Conservation (phyloP, 2,888 invertebrate species). For the Xestia sexstrigata region DNA sequence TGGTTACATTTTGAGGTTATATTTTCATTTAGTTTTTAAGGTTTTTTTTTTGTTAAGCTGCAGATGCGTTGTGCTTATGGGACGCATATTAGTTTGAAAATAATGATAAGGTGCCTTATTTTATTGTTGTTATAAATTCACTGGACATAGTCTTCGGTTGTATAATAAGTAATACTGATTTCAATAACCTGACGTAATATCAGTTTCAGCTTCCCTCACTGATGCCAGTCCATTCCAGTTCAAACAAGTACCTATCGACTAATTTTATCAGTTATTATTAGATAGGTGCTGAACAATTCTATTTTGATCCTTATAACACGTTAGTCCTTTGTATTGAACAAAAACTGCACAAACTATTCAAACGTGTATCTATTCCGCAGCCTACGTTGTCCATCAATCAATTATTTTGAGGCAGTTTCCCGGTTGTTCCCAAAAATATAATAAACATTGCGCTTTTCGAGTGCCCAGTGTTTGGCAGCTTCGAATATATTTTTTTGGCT, state of each 20-base stretch:
- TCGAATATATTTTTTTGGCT: not conserved
- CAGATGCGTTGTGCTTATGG: not conserved
- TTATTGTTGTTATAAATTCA: not conserved
- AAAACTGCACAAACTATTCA: conserved; percentile 23
- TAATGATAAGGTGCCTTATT: not conserved
- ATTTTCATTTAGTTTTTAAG: conserved; percentile 11
- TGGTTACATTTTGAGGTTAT: conserved; percentile 27
- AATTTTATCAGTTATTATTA: conserved; percentile 21
- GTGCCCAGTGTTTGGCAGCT: not conserved
- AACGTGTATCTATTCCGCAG: conserved; percentile 1
- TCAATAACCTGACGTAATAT: not conserved
- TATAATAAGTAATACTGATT: not conserved
- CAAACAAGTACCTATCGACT: conserved; percentile 13
- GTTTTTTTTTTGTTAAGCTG: not conserved
- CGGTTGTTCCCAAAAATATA: conserved; percentile 22
- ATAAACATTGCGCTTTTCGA: conserved; percentile 4
- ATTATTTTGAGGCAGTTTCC: conserved; percentile 35
- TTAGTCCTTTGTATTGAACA: conserved; percentile 5
- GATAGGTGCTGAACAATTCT: not conserved
- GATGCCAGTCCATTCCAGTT: conserved; percentile 8
- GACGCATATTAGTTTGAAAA: not conserved
- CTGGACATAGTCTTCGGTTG: not conserved
- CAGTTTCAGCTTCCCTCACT: conserved; percentile 11
- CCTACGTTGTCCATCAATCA: conserved; percentile 30
- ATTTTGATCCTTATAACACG: not conserved